Conservation (phyloP, 2,888 invertebrate genomes). For the Hydroisotoma schaefferi region DNA sequence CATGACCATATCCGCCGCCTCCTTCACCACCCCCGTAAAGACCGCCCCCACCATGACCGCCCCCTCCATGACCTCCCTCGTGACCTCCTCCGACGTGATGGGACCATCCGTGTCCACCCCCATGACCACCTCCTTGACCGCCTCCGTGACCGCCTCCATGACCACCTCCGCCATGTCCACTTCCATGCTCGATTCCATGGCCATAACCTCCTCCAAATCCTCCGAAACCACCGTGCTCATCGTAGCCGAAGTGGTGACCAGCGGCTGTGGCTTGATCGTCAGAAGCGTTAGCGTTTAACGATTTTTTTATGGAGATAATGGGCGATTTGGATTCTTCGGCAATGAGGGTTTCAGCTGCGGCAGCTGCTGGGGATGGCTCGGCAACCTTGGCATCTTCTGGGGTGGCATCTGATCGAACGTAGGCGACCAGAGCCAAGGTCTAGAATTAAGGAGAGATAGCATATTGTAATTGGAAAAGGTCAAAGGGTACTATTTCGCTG, state of each 20-base stretch:
- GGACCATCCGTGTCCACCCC: slow-evolving; percentile 23
- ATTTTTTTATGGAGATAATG: neutral
- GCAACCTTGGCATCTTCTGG: neutral
- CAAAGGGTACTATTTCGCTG: no score
- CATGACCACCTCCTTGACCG: slow-evolving; percentile 3
- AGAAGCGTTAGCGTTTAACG: neutral
- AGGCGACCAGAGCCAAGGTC: slow-evolving; percentile 12
- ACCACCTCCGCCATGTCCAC: slow-evolving; percentile 1
- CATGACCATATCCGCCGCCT: slow-evolving; percentile 7
- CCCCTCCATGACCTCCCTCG: slow-evolving; percentile 11
- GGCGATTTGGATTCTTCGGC: slow-evolving; percentile 17
- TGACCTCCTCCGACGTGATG: slow-evolving; percentile 31
- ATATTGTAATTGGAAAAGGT: no score
- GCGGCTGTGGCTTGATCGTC: slow-evolving; percentile 38
- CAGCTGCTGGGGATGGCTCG: slow-evolving; percentile 4
- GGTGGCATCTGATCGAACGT: neutral
- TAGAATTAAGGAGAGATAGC: no score
- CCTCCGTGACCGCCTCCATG: neutral
- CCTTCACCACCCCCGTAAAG: slow-evolving; percentile 11
- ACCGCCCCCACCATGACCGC: neutral
- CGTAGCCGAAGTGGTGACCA: slow-evolving; percentile 13
- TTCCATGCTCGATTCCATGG: neutral
- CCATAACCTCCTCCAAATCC: neutral
- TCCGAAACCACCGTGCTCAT: slow-evolving; percentile 5
- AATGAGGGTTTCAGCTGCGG: slow-evolving; percentile 14